Evolutionary conservation across 2,888 invertebrate species (phyloP), one percentile per base, ranked within the genome.

Genomic region (Pseudococcus longispinus): DNA sequence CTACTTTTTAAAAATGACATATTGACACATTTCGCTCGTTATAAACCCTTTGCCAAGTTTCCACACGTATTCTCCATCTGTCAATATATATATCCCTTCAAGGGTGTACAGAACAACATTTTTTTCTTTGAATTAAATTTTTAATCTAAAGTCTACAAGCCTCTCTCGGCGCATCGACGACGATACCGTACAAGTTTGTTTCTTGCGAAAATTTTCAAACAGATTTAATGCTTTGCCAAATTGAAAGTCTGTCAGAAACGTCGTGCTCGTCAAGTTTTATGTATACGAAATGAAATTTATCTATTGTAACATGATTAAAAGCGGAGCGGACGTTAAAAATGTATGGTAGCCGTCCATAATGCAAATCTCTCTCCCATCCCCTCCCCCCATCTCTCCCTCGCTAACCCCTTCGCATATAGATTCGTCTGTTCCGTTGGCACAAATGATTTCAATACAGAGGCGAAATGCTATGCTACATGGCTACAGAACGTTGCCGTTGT

Each of bases 1-100:
- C 77, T 80, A 80, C 77, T 80, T 42, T 80, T 80, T 80, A 42
- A 80, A 80, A 80, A 80, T 80, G 77, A 80, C 77, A 80, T 80
- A 80, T 80, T 80, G 77, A 80, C 77, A 80, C 77, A 80, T 80
- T 80, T 80, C 77, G 37, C 77, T 42, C 77, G 32, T 80, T 80
- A 80, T 80, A 80, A 80, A 80, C 37, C 77, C 42, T 80, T 80
- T 80, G 77, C 37, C 77, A 80, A 80, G 77, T 80, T 80, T 80
- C 20, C 18, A 80, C 77, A 80, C 77, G 77, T 80, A 80, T 80
- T 80, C 77, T 80, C 77, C 77, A 80, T 80, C 77, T 80, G 77
- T 80, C 77, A 80, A 80, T 80, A 80, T 42, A n/a, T 70, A 32
- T 80, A 80, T 80, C 77, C 37, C 77, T 70, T 70, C 70, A 29